A percentile compares a stretch with the other conserved stretches of the same genome.
Evolutionary conservation across 2,113 vertebrate species (phyloP).

Genomic region (Tyrannus savana): DNA sequence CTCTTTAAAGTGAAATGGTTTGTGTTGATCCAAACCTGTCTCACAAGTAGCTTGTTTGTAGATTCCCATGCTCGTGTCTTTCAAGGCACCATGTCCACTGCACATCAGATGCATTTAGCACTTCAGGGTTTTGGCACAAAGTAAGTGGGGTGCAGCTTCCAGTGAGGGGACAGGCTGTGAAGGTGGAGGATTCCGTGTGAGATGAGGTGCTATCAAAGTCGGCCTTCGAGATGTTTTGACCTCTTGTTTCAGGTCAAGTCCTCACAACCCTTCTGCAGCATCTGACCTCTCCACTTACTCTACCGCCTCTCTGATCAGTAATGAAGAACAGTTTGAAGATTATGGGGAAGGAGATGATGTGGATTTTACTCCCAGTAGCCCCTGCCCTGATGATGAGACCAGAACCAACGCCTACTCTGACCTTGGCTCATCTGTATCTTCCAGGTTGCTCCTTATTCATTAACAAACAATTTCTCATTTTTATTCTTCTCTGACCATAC

Average conservation of each 20-base stretch:
- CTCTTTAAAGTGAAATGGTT: background rate
- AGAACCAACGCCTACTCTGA: slow-evolving; percentile 91
- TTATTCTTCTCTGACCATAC: background rate
- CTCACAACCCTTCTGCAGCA: slow-evolving; percentile 83
- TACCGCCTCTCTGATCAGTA: slow-evolving; percentile 89
- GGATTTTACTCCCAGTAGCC: slow-evolving; percentile 91
- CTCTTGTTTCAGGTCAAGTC: slow-evolving; percentile 79
- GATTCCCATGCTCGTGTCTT: background rate
- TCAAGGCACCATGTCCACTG: background rate
- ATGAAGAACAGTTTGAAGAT: slow-evolving; percentile 98
- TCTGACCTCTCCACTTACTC: slow-evolving; percentile 93
- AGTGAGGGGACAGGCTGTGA: background rate
- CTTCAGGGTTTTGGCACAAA: background rate
- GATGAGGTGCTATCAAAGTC: background rate
- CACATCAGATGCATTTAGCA: background rate
- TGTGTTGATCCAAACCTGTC: background rate
- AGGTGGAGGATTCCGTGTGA: background rate
- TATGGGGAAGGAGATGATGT: slow-evolving; percentile 94
- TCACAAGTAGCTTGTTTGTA: background rate
- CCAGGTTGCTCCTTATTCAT: slow-evolving; percentile 80
- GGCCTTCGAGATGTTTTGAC: slow-evolving; percentile 35
- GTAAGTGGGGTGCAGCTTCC: background rate
- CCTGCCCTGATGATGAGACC: slow-evolving; percentile 89
- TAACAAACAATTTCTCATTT: background rate
- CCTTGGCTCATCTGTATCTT: slow-evolving; percentile 94